Base-by-base conservation (phyloP, 2,888 invertebrate genomes). In the Phengaris arion region DNA sequence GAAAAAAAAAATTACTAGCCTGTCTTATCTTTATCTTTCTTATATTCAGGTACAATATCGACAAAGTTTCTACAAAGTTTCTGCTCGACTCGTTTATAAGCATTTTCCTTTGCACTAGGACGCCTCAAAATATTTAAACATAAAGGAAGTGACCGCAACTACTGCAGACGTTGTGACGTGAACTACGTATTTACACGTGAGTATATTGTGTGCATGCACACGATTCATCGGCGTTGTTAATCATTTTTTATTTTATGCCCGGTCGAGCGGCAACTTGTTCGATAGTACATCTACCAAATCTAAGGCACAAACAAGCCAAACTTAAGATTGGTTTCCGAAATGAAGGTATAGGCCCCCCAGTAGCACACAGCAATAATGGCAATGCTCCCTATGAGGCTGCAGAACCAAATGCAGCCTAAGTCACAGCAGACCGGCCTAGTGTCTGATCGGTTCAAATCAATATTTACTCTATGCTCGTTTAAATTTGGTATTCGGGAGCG, bases 391-490 rank as follows among this genome's bases (percentile, higher is more conserved):
- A 90, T 77, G 1, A 92, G 76, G 2, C 89, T 77, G 74, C 84
- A 86, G 77, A 89, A 89, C 92, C 92, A 92, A 2, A 92, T 78
- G 76, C 89, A 92, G 2, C 85, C 87, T 0, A 82, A 52, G 15
- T 92, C 91, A 13, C 82, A 85, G 79, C 87, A 90, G 0, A 91
- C 77, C 0, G 89, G 90, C 9, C 85, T 83, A 69, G 82, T 86
- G 52, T 81, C 79, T 3, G 59, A 81, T 57, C 77, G 74, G 1
- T 70, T 70, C 70, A 70, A 48, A 51, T 6, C 2, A 1, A 70
- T 22, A 22, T 69, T 69, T n/a, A 59, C 59, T 35, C 35, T 35
- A 35, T 64, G 35, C 2, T 64, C 64, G 35, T 35, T 45, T 35
- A 0, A 15, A 59, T 64, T 64, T 64, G 64, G 35, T 35, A 35